Evolutionary conservation across 1,140 invertebrate species (phyloP).

Genomic region (Drosophila funebris): DNA sequence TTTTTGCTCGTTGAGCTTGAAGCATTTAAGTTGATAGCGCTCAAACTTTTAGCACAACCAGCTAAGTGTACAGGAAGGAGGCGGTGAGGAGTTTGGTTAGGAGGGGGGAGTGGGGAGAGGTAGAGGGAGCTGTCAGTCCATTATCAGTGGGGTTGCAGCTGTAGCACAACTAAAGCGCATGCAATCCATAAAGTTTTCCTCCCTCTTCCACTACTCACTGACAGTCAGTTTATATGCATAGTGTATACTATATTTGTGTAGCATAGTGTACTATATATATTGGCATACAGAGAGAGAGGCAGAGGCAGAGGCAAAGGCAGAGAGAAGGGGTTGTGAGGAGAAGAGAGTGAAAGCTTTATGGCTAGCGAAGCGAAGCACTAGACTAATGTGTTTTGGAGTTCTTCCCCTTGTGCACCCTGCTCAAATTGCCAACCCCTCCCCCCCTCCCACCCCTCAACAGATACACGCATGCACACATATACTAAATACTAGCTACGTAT

Average conservation of each 20-base stretch:
- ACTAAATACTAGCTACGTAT: background rate
- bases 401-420: background rate
- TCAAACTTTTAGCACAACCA: conserved; percentile 55
- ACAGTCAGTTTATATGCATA: background rate
- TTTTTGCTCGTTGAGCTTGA: conserved; percentile 39
- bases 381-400: conserved; percentile 66
- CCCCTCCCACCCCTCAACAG: too few species aligned
- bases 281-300: background rate
- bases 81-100: background rate
- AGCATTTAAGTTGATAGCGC: conserved; percentile 69
- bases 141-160: conserved; percentile 63
- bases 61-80: background rate
- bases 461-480: conserved; percentile 1
- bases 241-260: background rate
- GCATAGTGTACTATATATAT: conserved; percentile 3
- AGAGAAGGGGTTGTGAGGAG: background rate
- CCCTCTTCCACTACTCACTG: background rate
- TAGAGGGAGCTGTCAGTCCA: conserved; percentile 40
- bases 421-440: conserved; percentile 8
- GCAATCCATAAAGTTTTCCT: conserved; percentile 62
- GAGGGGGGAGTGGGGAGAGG: background rate
- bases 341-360: conserved; percentile 8
- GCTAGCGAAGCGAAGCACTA: conserved; percentile 17
- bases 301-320: background rate
- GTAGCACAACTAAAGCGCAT: conserved; percentile 44